These are phyloP conservation scores for Rhopalosiphum maidis DNA, from an alignment of 1,140 invertebrate species.

Conservation along the genomic window DNA sequence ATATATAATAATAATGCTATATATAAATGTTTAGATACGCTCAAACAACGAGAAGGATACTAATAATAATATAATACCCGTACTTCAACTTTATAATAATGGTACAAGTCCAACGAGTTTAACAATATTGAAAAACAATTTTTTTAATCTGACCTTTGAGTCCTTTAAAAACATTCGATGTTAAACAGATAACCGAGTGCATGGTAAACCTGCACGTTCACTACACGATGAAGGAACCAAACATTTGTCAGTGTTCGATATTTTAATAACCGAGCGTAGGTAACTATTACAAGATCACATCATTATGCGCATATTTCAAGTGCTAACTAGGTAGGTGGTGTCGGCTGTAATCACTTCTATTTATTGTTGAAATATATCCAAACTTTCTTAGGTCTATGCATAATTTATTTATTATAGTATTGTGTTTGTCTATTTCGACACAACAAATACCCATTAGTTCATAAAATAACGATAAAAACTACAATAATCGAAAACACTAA, in stretches of 20 bases:
- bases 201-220: background rate
- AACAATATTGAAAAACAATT: background rate
- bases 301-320: conserved; percentile 42
- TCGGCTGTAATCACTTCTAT: conserved; percentile 21
- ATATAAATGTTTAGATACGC: background rate
- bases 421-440: background rate
- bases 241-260: background rate
- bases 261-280: conserved; percentile 15
- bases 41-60: background rate
- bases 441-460: background rate
- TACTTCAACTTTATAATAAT: background rate
- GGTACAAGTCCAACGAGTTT: background rate
- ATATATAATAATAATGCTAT: background rate
- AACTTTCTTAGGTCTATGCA: background rate
- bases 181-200: background rate
- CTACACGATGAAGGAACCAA: background rate
- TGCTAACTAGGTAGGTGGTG: conserved; percentile 40
- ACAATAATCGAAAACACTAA: background rate
- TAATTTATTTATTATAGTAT: background rate
- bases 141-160: background rate
- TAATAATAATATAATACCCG: background rate
- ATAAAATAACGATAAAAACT: background rate
- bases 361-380: conserved; percentile 16
- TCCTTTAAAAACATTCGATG: background rate
- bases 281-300: background rate